Percentiles rank a stretch among this genome's conserved stretches.
Evolutionary conservation across 2,888 invertebrate species (phyloP).

Genomic region (Reticulitermes lucifugus): DNA sequence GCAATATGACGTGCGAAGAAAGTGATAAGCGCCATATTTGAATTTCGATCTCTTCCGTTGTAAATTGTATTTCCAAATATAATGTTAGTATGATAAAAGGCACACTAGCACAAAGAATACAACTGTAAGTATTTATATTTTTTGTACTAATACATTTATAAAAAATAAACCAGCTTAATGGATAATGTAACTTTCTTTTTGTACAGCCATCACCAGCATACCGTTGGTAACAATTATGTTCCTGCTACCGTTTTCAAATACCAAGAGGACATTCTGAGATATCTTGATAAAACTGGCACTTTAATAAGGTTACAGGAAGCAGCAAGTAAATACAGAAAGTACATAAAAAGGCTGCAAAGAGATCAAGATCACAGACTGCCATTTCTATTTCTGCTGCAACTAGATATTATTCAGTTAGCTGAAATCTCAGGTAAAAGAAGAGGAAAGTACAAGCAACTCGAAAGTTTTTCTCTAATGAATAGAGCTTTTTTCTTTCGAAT

Average conservation of each 20-base stretch:
- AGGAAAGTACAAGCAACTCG: too few species aligned
- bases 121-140: background rate
- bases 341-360: background rate
- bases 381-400: constrained; percentile 7
- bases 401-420: constrained; percentile 32
- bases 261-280: constrained; percentile 28
- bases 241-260: background rate
- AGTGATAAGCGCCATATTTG: background rate
- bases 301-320: constrained; percentile 5
- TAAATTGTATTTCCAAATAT: background rate
- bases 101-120: background rate
- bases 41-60: background rate
- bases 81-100: background rate
- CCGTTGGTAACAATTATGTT: background rate
- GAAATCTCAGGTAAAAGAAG: constrained; percentile 34
- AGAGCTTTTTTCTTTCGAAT: too few species aligned
- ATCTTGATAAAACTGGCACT: constrained; percentile 30
- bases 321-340: constrained; percentile 8
- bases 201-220: background rate
- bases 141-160: background rate
- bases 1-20: too few species aligned
- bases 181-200: background rate
- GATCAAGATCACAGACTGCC: background rate
- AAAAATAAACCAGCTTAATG: background rate
- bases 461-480: too few species aligned